These are phyloP conservation scores for Lepidochrysops patricia DNA, from an alignment of 2,888 invertebrate species.

Conservation along the genomic window DNA sequence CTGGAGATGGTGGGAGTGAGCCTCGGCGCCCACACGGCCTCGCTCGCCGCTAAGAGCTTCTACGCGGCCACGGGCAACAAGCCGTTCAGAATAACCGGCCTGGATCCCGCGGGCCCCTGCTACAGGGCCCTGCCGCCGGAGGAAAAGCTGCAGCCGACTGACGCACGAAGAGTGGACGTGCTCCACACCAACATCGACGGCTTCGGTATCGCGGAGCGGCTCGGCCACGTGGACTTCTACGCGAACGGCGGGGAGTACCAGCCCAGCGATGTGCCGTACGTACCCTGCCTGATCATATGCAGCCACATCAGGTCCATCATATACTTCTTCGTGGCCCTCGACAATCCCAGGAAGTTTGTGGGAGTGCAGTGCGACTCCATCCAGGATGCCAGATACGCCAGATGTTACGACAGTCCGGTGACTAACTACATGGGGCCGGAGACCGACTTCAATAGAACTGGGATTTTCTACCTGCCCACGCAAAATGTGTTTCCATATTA, in stretches of 20 bases:
- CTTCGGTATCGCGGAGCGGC: conserved; percentile 54
- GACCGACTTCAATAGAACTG: conserved; percentile 45
- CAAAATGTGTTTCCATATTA: conserved; percentile 58
- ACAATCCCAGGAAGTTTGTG: conserved; percentile 58
- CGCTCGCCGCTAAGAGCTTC: conserved; percentile 52
- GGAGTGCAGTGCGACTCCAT: conserved; percentile 47
- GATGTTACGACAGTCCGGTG: conserved; percentile 46
- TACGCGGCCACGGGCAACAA: conserved; percentile 46
- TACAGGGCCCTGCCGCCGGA: conserved; percentile 41
- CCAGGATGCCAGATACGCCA: conserved; percentile 52
- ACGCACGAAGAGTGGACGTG: conserved; percentile 47
- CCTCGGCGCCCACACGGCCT: conserved; percentile 50
- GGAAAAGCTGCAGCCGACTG: conserved; percentile 37
- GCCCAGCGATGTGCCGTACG: conserved; percentile 47
- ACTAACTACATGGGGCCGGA: conserved; percentile 50
- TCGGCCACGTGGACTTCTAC: conserved; percentile 59
- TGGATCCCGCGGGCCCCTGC: conserved; percentile 66
- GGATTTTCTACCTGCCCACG: conserved; percentile 53
- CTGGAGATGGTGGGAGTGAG: conserved; percentile 55
- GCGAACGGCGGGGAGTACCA: conserved; percentile 63
- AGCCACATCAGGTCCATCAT: conserved; percentile 47
- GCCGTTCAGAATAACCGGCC: conserved; percentile 46
- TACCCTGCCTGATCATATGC: conserved; percentile 55
- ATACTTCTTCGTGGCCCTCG: conserved; percentile 60
- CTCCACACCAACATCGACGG: conserved; percentile 65